phyloP scores from a whole-genome alignment of 1,140 invertebrate genomes.

The Bombus confusus region DNA sequence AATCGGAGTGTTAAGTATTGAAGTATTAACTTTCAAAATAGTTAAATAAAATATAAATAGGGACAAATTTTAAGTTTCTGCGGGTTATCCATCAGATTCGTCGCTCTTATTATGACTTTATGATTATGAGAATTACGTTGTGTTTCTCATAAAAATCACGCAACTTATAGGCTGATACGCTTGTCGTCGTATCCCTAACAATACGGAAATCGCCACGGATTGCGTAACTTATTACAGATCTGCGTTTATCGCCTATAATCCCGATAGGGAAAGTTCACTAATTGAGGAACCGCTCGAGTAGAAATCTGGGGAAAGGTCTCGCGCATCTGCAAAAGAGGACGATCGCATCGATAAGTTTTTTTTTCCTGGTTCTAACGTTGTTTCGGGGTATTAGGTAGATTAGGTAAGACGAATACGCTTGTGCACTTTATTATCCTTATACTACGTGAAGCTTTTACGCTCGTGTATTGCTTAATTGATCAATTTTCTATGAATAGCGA shows the following conservation, averaged over 20 bases:
- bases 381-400: background rate
- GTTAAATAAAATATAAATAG: background rate
- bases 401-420: background rate
- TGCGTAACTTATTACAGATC: background rate
- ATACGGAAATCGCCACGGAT: constrained; percentile 13
- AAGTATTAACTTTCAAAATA: background rate
- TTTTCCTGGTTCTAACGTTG: background rate
- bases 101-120: background rate
- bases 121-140: background rate
- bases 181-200: background rate
- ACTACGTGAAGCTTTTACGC: background rate
- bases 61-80: background rate
- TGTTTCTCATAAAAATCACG: background rate
- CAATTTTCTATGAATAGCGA: background rate
- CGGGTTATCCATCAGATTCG: background rate
- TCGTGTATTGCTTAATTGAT: background rate
- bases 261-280: background rate
- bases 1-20: too few relatives aligned
- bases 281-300: background rate
- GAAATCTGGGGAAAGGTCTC: background rate
- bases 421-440: background rate
- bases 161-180: background rate
- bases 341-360: background rate
- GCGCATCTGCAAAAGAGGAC: background rate
- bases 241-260: background rate